Evolutionary conservation across 2,888 invertebrate genomes (phyloP).

Genomic region (Himalopsyche anomala): DNA sequence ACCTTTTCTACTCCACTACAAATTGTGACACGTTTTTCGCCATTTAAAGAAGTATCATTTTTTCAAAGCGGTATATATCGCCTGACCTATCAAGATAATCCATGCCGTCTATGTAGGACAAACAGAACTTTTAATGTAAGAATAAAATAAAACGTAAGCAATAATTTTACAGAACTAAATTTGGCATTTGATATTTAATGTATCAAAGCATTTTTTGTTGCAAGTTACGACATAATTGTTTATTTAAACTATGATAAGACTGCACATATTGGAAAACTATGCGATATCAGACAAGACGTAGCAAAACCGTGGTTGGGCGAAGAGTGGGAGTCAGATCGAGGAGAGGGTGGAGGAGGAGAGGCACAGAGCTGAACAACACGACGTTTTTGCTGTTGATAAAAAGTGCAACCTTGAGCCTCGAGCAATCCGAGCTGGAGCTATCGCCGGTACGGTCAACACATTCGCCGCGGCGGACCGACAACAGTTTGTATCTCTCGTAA

Average conservation of each 20-base stretch:
- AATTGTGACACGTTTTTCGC: no score
- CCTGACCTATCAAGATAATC: no score
- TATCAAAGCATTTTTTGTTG: no score
- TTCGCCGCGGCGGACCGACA: neutral
- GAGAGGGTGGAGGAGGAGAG: neutral
- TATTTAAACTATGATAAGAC: neutral
- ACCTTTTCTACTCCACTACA: no score
- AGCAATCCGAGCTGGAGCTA: neutral
- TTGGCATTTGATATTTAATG: no score
- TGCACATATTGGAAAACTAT: conserved; percentile 11
- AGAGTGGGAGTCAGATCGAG: conserved; percentile 26
- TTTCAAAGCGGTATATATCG: no score
- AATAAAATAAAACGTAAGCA: no score
- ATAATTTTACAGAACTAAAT: no score
- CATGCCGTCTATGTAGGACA: no score
- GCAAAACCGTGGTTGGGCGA: neutral
- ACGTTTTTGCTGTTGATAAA: conserved; percentile 22
- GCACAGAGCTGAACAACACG: neutral
- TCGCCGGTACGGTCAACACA: neutral
- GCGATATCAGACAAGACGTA: neutral
- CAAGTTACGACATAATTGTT: no score
- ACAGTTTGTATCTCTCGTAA: neutral
- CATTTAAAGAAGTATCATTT: no score
- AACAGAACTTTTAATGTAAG: no score
- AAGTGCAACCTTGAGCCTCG: conserved; percentile 21